phyloP scores from a whole-genome alignment of 2,113 vertebrate species.

The Hucho hucho region DNA sequence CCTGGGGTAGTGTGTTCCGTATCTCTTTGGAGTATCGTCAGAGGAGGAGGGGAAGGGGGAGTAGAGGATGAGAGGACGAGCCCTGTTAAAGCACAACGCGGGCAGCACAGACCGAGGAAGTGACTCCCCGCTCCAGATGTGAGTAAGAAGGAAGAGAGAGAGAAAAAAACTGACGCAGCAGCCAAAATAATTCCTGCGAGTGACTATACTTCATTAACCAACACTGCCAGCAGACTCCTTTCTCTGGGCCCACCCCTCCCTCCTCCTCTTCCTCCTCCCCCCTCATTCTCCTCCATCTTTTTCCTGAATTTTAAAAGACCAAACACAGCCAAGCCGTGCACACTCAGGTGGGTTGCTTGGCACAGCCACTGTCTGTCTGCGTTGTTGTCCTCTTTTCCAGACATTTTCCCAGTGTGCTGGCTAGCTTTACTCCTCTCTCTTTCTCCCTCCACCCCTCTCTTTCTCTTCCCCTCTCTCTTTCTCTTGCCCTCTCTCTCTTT shows the following conservation, averaged over 20 bases:
- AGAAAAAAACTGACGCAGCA: constrained; percentile 33
- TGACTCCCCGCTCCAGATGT: constrained; percentile 70
- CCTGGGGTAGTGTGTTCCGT: constrained; percentile 39
- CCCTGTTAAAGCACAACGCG: constrained; percentile 38
- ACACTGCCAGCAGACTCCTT: constrained; percentile 42
- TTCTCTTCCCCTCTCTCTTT: too few species aligned
- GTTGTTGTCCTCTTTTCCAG: neutral
- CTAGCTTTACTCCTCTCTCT: neutral
- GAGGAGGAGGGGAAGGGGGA: constrained; percentile 35
- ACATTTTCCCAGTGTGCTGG: neutral
- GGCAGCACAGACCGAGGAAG: constrained; percentile 65
- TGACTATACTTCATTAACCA: constrained; percentile 65
- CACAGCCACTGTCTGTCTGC: neutral
- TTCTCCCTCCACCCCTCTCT: neutral
- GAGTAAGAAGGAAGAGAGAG: neutral
- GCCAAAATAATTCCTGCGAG: constrained; percentile 66
- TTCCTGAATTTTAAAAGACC: constrained; percentile 41
- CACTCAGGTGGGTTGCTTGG: constrained; percentile 24
- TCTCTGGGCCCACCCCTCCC: constrained; percentile 39
- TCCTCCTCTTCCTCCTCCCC: constrained; percentile 35
- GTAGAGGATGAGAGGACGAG: constrained; percentile 46
- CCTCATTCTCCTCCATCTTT: constrained; percentile 6
- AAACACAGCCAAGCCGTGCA: constrained; percentile 23
- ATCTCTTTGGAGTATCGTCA: constrained; percentile 48
- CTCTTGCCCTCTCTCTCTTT: neutral